Evolutionary conservation across 1,140 invertebrate genomes (phyloP), one percentile per base, ranked within the genome.

Genomic region (Neocloeon triangulifer): DNA sequence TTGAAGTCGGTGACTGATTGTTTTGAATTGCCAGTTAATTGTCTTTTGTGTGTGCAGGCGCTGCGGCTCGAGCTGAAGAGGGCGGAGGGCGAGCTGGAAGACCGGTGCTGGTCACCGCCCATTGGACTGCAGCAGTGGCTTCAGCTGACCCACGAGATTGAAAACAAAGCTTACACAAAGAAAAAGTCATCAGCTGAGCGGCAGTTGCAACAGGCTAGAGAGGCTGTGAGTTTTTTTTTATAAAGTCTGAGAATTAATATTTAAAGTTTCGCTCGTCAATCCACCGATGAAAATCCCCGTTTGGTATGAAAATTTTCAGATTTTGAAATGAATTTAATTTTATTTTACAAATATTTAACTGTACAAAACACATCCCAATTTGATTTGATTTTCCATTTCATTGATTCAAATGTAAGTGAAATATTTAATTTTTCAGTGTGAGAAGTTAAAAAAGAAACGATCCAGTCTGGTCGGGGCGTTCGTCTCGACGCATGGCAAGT

Each of bases 381-480:
- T n/a, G n/a, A n/a, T n/a, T n/a, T n/a, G n/a, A n/a, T n/a, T n/a
- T n/a, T n/a, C n/a, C n/a, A n/a, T n/a, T n/a, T n/a, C n/a, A n/a
- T n/a, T n/a, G n/a, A n/a, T n/a, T n/a, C n/a, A n/a, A n/a, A n/a
- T n/a, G n/a, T n/a, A 15, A 30, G 37, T 40, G 13, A 18, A 35
- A 33, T 33, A 19, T 29, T 25, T 38, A 23, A 37, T 12, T 40
- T 55, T 51, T 19, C 50, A 85, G 80, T 94, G 86, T 56, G 86
- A 92, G 50, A 91, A 88, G 55, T 58, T 95, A 32, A 66, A 77
- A 23, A 88, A 82, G 49, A 91, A 92, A 50, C 62, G 85, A 32
- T 78, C 79, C 4, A 86, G 82, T 51, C 61, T 94, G 27, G 77
- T 92, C n/a, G 85, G 85, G 28, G 81, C 85, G 10, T 86, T 92